A percentile compares a stretch with the other conserved stretches of the same genome.
These are phyloP conservation scores for Xanthia togata DNA, from an alignment of 2,888 invertebrate genomes.

Conservation along the genomic window DNA sequence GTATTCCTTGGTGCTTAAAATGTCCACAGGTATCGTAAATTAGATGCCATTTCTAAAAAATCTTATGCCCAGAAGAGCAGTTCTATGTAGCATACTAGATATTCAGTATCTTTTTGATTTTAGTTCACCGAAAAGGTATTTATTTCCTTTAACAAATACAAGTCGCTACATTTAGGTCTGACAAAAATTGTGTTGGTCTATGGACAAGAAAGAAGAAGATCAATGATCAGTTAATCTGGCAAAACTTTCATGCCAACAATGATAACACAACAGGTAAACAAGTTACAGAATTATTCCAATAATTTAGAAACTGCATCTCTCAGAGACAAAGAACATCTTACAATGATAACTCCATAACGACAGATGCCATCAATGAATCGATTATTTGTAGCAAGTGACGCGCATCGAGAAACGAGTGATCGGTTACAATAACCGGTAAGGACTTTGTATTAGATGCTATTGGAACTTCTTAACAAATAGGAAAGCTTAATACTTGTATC, in stretches of 20 bases:
- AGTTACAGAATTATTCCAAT: background rate
- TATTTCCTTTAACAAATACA: no score
- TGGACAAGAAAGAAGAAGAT: background rate
- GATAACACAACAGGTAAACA: conserved; percentile 3
- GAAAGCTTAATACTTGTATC: background rate
- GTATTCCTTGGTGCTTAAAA: no score
- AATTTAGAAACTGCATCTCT: conserved; percentile 15
- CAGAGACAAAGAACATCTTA: conserved; percentile 30
- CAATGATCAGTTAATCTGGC: background rate
- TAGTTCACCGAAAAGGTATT: no score
- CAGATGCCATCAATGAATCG: conserved; percentile 60
- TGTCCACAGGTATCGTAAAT: no score
- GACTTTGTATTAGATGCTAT: conserved; percentile 38
- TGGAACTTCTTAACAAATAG: background rate
- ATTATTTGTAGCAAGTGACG: conserved; percentile 66
- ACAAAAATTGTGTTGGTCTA: no score
- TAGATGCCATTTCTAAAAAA: no score
- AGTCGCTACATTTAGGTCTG: no score
- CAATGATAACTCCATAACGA: conserved; percentile 33
- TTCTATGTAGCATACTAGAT: no score
- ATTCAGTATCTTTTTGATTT: no score
- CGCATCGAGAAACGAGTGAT: conserved; percentile 54
- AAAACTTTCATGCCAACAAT: no score
- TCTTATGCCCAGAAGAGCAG: no score
- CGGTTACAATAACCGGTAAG: conserved; percentile 23